Conservation (phyloP, 1,140 invertebrate genomes). For the Calliopsis andreniformis region DNA sequence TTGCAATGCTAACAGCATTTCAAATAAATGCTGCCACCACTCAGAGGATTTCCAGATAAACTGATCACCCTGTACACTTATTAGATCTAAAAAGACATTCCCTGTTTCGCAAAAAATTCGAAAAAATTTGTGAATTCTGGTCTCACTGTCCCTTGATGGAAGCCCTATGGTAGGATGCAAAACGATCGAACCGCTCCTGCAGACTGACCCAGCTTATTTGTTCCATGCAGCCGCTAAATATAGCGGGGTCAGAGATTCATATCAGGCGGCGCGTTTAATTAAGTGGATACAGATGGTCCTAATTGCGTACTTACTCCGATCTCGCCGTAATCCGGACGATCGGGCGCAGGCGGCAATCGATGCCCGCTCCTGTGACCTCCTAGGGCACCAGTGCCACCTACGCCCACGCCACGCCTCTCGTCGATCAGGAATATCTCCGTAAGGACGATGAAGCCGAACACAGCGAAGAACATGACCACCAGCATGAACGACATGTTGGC, state of each 20-base stretch:
- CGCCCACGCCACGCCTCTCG: constrained; percentile 79
- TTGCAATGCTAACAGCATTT: too few species aligned
- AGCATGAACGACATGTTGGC: constrained; percentile 93
- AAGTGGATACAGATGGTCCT: constrained; percentile 29
- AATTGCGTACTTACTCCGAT: constrained; percentile 73
- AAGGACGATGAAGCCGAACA: constrained; percentile 91
- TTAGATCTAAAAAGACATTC: too few species aligned
- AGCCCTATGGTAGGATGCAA: too few species aligned
- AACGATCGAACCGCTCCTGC: too few species aligned
- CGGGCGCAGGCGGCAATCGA: constrained; percentile 74
- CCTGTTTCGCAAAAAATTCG: too few species aligned
- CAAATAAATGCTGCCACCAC: too few species aligned
- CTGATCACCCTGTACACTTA: too few species aligned
- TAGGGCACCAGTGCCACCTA: constrained; percentile 77
- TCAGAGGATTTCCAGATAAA: too few species aligned
- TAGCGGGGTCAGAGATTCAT: neutral
- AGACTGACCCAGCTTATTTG: neutral
- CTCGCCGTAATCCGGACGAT: constrained; percentile 81
- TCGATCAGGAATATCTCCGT: constrained; percentile 91
- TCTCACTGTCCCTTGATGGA: too few species aligned
- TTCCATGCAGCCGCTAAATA: neutral
- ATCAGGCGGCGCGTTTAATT: constrained; percentile 11
- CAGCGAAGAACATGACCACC: constrained; percentile 93
- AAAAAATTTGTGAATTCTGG: too few species aligned
- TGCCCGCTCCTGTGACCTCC: constrained; percentile 79